Conservation (phyloP, 2,113 vertebrate genomes). For the Rhinopomastus cyanomelas region DNA sequence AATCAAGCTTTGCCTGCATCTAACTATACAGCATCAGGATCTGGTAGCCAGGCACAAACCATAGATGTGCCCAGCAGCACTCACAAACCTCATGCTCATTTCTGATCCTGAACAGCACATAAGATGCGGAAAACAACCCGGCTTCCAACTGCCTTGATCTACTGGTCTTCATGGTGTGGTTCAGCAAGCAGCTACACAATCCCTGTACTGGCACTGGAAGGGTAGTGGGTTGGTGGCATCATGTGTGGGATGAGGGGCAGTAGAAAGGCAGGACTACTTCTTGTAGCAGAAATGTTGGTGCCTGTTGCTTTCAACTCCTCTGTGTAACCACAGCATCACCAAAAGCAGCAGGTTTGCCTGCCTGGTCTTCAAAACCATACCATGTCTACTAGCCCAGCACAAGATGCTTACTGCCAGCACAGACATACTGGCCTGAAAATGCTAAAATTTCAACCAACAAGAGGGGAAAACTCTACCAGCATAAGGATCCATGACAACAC, state of each 20-base stretch:
- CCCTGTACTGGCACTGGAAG: not conserved
- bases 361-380: not conserved
- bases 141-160: not conserved
- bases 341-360: not conserved
- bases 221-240: not conserved
- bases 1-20: not conserved
- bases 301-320: not conserved
- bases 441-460: not conserved
- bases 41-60: not conserved
- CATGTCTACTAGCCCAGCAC: not conserved
- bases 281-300: not conserved
- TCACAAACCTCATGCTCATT: not conserved
- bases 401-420: not conserved
- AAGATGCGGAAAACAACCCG: not conserved
- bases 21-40: not conserved
- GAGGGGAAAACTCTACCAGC: not conserved
- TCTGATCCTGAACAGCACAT: not conserved
- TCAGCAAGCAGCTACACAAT: not conserved
- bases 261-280: not conserved
- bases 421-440: not conserved
- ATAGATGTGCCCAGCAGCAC: not conserved
- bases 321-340: not conserved
- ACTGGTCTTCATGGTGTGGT: rapidly evolving
- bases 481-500: not conserved
- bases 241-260: not conserved